Percentiles rank a stretch among this genome's conserved stretches.
phyloP scores from a whole-genome alignment of 1,140 invertebrate genomes.

The Polyergus mexicanus region DNA sequence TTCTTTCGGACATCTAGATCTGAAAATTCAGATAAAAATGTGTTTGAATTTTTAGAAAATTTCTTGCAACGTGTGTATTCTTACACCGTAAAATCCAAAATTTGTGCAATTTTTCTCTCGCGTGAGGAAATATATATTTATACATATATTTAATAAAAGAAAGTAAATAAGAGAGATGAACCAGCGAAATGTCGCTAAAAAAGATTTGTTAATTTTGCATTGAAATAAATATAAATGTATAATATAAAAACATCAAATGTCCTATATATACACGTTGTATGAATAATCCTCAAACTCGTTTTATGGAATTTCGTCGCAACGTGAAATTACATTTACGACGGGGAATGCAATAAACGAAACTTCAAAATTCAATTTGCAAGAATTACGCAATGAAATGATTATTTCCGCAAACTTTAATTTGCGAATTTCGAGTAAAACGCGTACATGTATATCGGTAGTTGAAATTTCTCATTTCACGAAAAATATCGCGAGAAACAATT shows the following conservation, averaged over 20 bases:
- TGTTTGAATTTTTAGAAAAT: too few species aligned
- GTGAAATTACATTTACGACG: slow-evolving; percentile 2
- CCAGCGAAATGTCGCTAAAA: neutral
- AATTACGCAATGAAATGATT: slow-evolving; percentile 32
- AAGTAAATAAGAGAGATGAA: neutral
- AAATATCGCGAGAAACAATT: neutral
- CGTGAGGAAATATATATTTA: neutral
- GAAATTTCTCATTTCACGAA: neutral
- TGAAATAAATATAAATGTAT: neutral
- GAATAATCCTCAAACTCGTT: slow-evolving; percentile 22
- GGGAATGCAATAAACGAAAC: slow-evolving; percentile 33
- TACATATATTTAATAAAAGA: neutral
- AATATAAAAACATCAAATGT: neutral
- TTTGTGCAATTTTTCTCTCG: neutral
- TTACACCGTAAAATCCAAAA: neutral
- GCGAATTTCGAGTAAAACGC: neutral
- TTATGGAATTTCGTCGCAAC: neutral
- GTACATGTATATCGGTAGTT: neutral
- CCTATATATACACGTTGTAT: neutral
- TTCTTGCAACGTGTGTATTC: too few species aligned
- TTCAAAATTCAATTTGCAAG: slow-evolving; percentile 36
- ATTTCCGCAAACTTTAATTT: slow-evolving; percentile 37
- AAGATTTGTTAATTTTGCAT: neutral
- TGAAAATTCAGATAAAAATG: too few species aligned
- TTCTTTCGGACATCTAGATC: too few species aligned